Conservation (phyloP, 2,888 invertebrate genomes). For the Platycnemis pennipes region DNA sequence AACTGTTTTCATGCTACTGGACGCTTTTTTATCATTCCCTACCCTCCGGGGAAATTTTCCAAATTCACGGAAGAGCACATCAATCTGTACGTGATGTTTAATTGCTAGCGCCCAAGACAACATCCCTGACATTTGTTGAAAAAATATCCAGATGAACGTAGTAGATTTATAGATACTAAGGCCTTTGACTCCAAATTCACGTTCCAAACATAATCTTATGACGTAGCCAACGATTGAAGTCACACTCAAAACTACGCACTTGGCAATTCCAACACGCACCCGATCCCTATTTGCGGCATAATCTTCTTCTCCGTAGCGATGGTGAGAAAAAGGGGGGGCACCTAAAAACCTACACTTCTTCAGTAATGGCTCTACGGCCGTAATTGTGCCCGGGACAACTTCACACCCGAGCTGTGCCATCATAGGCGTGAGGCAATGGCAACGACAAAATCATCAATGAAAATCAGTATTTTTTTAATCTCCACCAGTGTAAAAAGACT, state of each 20-base stretch:
- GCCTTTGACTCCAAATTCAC: background rate
- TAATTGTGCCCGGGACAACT: too few relatives aligned
- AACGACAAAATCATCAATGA: too few relatives aligned
- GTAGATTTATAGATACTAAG: background rate
- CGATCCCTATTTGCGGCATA: background rate
- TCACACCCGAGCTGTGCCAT: too few relatives aligned
- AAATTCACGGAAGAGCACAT: background rate
- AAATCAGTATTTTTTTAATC: too few relatives aligned
- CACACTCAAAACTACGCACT: background rate
- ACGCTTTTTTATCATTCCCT: background rate
- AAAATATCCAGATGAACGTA: background rate
- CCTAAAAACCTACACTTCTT: background rate
- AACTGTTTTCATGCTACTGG: background rate
- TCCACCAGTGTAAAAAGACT: too few relatives aligned
- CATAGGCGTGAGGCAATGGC: too few relatives aligned
- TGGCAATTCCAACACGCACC: background rate
- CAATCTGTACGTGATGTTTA: background rate
- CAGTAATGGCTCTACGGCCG: background rate
- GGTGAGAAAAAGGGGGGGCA: background rate
- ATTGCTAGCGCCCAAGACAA: background rate
- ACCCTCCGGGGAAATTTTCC: background rate
- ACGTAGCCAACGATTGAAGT: background rate
- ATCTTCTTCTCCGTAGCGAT: background rate
- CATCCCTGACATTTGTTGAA: background rate
- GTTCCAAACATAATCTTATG: background rate